phyloP scores from a whole-genome alignment of 1,140 invertebrate species.

The Scaptomyza pallida region DNA sequence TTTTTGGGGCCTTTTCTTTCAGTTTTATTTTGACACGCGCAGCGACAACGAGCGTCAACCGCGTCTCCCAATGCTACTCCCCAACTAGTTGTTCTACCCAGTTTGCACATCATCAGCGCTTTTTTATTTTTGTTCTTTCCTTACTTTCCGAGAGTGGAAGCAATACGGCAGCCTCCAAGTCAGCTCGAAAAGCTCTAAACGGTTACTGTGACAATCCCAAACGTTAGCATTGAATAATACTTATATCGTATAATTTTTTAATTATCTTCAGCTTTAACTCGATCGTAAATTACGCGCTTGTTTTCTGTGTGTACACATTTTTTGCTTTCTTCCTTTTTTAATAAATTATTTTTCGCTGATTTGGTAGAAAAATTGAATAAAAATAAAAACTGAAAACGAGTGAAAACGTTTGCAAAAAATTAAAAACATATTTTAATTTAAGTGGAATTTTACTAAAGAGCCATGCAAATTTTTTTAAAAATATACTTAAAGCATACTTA shows the following conservation, averaged over 20 bases:
- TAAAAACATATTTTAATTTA: not conserved
- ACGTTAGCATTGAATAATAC: not conserved
- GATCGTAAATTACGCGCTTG: constrained; percentile 54
- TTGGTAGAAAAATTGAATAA: not conserved
- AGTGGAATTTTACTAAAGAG: not conserved
- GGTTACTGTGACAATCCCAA: not conserved
- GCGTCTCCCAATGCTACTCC: constrained; percentile 2
- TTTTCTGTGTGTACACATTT: constrained; percentile 20
- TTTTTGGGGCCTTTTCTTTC: constrained; percentile 54
- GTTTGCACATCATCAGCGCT: no score
- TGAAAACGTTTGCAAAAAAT: constrained; percentile 25
- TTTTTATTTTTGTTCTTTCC: no score
- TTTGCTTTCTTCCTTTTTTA: constrained; percentile 1
- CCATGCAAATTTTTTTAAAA: constrained; percentile 6
- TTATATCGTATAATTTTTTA: not conserved
- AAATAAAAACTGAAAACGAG: not conserved
- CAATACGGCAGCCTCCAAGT: not conserved
- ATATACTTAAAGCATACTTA: not conserved
- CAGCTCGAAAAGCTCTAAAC: not conserved
- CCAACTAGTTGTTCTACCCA: not conserved
- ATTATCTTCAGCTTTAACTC: constrained; percentile 38
- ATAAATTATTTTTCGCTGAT: constrained; percentile 1
- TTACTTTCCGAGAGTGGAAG: not conserved
- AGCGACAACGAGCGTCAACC: constrained; percentile 60
- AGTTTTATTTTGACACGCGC: constrained; percentile 76